phyloP scores from a whole-genome alignment of 2,888 invertebrate genomes.

The Apamea epomidion region DNA sequence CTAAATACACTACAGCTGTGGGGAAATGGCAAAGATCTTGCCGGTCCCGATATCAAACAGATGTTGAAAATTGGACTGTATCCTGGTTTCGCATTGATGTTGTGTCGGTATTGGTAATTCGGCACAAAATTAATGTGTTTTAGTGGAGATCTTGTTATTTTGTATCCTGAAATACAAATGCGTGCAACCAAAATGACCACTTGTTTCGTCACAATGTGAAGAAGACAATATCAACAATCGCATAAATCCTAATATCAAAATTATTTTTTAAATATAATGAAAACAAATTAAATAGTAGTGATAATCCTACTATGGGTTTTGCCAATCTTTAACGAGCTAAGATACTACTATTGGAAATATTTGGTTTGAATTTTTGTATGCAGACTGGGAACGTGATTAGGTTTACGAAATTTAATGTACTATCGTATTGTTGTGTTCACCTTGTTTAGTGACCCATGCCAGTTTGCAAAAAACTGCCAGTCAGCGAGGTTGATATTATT shows the following conservation, averaged over 20 bases:
- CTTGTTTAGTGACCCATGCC: no score
- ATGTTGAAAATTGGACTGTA: not conserved
- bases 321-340: no score
- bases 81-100: not conserved
- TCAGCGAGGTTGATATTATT: not conserved
- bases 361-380: no score
- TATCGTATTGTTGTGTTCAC: no score
- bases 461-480: not conserved
- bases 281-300: no score
- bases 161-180: conserved; percentile 1
- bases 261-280: not conserved
- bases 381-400: no score
- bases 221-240: not conserved
- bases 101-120: not conserved
- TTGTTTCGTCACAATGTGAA: not conserved
- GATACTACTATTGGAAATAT: no score
- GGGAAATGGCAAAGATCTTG: conserved; percentile 1
- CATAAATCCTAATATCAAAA: not conserved
- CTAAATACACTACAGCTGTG: conserved; percentile 2
- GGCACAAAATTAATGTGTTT: not conserved
- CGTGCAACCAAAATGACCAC: not conserved
- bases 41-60: not conserved
- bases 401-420: no score
- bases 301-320: no score
- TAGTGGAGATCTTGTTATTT: not conserved